Evolutionary conservation across 2,888 invertebrate genomes (phyloP).

Genomic region (Pterostichus madidus): DNA sequence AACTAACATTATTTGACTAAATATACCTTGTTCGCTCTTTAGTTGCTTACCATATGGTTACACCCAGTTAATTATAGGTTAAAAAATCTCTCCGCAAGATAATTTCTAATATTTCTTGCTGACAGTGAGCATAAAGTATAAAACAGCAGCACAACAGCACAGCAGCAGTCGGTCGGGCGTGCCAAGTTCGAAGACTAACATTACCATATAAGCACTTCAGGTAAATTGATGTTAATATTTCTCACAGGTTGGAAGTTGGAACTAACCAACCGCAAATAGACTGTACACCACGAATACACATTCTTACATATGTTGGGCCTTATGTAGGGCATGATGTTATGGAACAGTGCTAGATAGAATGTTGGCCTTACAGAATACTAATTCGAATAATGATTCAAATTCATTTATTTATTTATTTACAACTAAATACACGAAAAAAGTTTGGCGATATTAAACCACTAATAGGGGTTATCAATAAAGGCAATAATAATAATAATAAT

Average conservation of each 20-base stretch:
- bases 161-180: not conserved
- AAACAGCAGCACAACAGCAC: slow-evolving; percentile 50
- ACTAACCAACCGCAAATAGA: slow-evolving; percentile 44
- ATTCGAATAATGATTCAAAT: no score
- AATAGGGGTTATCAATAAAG: no score
- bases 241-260: slow-evolving; percentile 34
- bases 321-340: slow-evolving; percentile 26
- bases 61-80: slow-evolving; percentile 64
- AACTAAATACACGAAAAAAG: no score
- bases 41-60: slow-evolving; percentile 39
- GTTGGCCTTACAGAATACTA: not conserved
- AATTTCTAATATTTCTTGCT: slow-evolving; percentile 59
- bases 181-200: slow-evolving; percentile 48
- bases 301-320: slow-evolving; percentile 18
- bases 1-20: slow-evolving; percentile 6
- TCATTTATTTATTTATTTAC: no score
- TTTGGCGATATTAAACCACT: no score
- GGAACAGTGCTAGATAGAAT: slow-evolving; percentile 6
- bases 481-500: no score
- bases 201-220: slow-evolving; percentile 61
- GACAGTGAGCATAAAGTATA: slow-evolving; percentile 50
- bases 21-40: slow-evolving; percentile 31
- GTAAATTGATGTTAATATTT: slow-evolving; percentile 65
- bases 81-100: slow-evolving; percentile 48
- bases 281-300: slow-evolving; percentile 20